Evolutionary conservation across 2,888 invertebrate genomes (phyloP).

Genomic region (Apotomis betuletana): DNA sequence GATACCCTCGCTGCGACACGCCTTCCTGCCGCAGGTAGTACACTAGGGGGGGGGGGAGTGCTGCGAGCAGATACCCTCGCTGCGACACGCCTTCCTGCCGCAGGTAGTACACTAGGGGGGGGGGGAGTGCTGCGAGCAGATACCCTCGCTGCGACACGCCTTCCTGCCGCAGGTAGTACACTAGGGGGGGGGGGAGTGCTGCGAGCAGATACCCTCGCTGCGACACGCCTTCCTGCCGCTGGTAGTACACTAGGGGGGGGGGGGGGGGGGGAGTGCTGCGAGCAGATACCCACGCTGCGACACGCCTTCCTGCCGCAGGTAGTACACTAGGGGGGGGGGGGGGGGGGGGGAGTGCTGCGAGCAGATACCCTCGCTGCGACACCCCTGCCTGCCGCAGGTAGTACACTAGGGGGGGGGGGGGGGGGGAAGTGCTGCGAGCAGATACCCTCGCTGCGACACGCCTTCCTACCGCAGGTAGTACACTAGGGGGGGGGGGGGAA

Average conservation of each 20-base stretch:
- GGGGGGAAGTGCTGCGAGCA: no score
- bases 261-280: neutral
- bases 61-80: neutral
- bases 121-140: neutral
- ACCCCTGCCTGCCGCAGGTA: no score
- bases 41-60: neutral
- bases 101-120: constrained; percentile 36
- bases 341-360: constrained; percentile 15
- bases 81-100: constrained; percentile 12
- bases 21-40: no score
- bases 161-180: no score
- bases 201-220: no score
- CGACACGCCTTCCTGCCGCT: no score
- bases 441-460: no score
- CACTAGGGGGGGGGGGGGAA: neutral
- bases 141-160: no score
- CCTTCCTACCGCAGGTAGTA: no score
- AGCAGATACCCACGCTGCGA: neutral
- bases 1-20: no score
- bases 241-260: no score
- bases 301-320: constrained; percentile 33
- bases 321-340: constrained; percentile 21
- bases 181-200: constrained; percentile 58
- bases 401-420: no score
- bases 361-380: neutral